These are phyloP conservation scores for Hedychridium roseum DNA, from an alignment of 2,888 invertebrate species.

Conservation along the genomic window DNA sequence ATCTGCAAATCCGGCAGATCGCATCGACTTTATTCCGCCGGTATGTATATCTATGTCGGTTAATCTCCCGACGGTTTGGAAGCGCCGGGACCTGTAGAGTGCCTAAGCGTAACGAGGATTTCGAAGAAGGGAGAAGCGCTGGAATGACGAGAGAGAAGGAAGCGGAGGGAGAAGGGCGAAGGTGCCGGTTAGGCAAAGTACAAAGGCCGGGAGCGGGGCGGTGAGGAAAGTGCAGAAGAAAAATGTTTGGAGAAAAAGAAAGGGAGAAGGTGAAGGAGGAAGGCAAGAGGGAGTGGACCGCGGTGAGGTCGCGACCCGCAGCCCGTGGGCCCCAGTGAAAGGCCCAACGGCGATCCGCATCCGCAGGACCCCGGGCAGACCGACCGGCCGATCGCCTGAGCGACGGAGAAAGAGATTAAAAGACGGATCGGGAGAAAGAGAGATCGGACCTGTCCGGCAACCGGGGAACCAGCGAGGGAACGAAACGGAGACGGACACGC, in stretches of 20 bases:
- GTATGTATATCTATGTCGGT: no score
- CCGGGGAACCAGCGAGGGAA: slow-evolving; percentile 13
- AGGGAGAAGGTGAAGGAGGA: slow-evolving; percentile 31
- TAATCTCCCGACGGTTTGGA: slow-evolving; percentile 5
- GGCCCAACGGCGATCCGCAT: slow-evolving; percentile 60
- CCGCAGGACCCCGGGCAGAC: slow-evolving; percentile 30
- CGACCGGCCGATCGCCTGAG: slow-evolving; percentile 14
- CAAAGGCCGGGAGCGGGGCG: slow-evolving; percentile 32
- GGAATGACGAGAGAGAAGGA: slow-evolving; percentile 18
- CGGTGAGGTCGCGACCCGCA: slow-evolving; percentile 62
- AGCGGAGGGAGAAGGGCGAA: slow-evolving; percentile 25
- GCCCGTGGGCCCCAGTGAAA: slow-evolving; percentile 60
- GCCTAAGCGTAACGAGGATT: slow-evolving; percentile 52
- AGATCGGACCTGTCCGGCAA: slow-evolving; percentile 11
- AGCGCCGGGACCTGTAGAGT: slow-evolving; percentile 11
- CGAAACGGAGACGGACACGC: slow-evolving; percentile 29
- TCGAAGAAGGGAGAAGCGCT: slow-evolving; percentile 33
- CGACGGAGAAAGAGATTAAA: slow-evolving; percentile 8
- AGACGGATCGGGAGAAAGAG: slow-evolving; percentile 1
- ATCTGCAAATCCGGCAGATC: no score
- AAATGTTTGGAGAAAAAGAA: slow-evolving; percentile 15
- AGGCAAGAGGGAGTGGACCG: slow-evolving; percentile 57
- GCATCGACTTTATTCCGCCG: no score
- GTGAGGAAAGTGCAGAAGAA: slow-evolving; percentile 17
- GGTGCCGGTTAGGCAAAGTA: slow-evolving; percentile 39